Evolutionary conservation across 2,797 vertebrate genomes (phyloP).

Genomic region (Alectoris magna): DNA sequence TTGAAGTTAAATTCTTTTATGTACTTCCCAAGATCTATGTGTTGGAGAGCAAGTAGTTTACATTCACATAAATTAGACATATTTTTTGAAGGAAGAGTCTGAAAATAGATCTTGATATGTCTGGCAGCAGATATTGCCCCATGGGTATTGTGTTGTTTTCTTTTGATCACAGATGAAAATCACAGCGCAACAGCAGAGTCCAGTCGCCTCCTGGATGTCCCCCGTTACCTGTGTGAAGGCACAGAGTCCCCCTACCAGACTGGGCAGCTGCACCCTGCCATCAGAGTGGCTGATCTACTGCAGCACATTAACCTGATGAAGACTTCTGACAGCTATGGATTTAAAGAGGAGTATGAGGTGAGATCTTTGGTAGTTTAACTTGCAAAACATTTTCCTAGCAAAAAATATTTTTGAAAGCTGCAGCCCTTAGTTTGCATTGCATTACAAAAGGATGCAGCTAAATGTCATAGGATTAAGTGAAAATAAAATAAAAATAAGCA

Average conservation of each 20-base stretch:
- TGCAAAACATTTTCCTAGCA: background rate
- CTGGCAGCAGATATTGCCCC: background rate
- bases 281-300: slow-evolving; percentile 96
- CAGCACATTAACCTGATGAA: slow-evolving; percentile 99
- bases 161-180: slow-evolving; percentile 90
- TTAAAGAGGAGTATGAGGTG: slow-evolving; percentile 99
- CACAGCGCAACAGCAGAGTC: slow-evolving; percentile 93
- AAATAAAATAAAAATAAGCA: background rate
- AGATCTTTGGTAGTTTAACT: slow-evolving; percentile 59
- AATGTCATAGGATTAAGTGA: background rate
- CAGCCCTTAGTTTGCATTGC: slow-evolving; percentile 20
- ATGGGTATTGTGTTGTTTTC: slow-evolving; percentile 17
- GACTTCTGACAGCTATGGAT: slow-evolving; percentile 99
- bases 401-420: slow-evolving; percentile 13
- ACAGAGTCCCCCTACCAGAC: slow-evolving; percentile 98
- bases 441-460: background rate
- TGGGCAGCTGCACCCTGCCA: slow-evolving; percentile 97
- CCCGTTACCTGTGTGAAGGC: slow-evolving; percentile 96
- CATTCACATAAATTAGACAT: background rate
- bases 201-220: slow-evolving; percentile 94
- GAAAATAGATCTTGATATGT: background rate
- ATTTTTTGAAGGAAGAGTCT: background rate
- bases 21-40: slow-evolving; percentile 18
- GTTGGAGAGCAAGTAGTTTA: background rate
- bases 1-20: slow-evolving; percentile 11